Conservation (phyloP, 2,888 invertebrate species). For the Ophioninae sp. region DNA sequence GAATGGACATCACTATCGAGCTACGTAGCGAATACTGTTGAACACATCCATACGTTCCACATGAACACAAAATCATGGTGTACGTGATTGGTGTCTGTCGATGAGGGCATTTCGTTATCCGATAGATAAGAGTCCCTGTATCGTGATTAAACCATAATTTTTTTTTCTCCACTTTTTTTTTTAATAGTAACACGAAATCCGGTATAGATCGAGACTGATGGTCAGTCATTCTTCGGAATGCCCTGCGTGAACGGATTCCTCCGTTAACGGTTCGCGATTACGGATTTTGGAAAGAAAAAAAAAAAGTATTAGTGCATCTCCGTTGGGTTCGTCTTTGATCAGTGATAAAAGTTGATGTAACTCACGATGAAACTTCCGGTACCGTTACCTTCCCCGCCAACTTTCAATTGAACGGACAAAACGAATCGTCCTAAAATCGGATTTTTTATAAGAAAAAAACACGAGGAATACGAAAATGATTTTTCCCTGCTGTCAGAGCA, state of each 20-base stretch:
- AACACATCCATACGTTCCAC: background rate
- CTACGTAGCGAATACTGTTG: background rate
- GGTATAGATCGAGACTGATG: conserved; percentile 24
- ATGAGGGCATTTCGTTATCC: conserved; percentile 45
- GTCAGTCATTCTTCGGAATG: conserved; percentile 54
- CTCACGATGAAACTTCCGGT: background rate
- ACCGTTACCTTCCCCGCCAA: background rate
- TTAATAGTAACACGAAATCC: conserved; percentile 37
- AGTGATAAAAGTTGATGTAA: background rate
- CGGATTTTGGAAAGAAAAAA: background rate
- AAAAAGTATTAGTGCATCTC: background rate
- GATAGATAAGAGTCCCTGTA: conserved; percentile 55
- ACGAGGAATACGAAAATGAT: conserved; percentile 46
- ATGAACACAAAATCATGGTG: background rate
- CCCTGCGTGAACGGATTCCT: conserved; percentile 23
- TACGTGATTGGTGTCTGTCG: background rate
- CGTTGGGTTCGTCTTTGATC: background rate
- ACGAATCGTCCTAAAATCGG: background rate
- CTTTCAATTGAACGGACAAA: background rate
- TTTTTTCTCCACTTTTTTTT: background rate
- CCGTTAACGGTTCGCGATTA: background rate
- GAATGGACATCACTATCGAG: conserved; percentile 12
- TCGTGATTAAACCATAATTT: conserved; percentile 19
- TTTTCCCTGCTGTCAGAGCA: conserved; percentile 58
- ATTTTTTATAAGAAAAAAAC: background rate